Evolutionary conservation across 2,797 vertebrate genomes (phyloP).

Genomic region (Philypnodon macrostomus): DNA sequence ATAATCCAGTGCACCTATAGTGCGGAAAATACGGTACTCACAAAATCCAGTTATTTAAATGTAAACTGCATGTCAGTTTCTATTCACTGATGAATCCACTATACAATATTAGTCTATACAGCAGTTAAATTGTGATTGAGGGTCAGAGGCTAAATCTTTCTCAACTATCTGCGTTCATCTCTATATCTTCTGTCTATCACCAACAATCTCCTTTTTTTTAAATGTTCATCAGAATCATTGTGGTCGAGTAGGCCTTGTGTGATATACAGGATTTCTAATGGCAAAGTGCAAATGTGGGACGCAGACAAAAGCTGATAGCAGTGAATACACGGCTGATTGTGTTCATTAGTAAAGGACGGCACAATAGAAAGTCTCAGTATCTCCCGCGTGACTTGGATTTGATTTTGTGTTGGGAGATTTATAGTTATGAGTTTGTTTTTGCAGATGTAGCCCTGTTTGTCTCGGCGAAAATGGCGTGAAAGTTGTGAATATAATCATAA

Average conservation of each 20-base stretch:
- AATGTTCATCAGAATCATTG: background rate
- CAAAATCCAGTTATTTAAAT: too few relatives aligned
- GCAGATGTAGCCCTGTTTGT: conserved; percentile 1
- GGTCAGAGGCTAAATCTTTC: too few relatives aligned
- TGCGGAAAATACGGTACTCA: too few relatives aligned
- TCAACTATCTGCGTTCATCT: background rate
- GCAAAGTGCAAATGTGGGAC: conserved; percentile 10
- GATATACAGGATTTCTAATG: background rate
- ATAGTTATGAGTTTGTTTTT: conserved; percentile 21
- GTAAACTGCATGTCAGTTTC: too few relatives aligned
- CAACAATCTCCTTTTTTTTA: background rate
- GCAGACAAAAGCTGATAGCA: conserved; percentile 20
- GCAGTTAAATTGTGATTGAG: too few relatives aligned
- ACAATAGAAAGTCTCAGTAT: conserved; percentile 35
- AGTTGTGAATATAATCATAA: conserved; percentile 38
- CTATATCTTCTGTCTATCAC: background rate
- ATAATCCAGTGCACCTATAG: too few relatives aligned
- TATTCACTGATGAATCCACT: too few relatives aligned
- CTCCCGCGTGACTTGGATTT: conserved; percentile 33
- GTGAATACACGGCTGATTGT: conserved; percentile 50
- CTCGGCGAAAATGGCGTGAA: conserved; percentile 2
- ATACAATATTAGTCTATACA: too few relatives aligned
- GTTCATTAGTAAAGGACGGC: conserved; percentile 28
- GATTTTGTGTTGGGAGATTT: conserved; percentile 43
- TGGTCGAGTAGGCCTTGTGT: background rate